phyloP scores from a whole-genome alignment of 2,113 vertebrate species.

The Mobula hypostoma region DNA sequence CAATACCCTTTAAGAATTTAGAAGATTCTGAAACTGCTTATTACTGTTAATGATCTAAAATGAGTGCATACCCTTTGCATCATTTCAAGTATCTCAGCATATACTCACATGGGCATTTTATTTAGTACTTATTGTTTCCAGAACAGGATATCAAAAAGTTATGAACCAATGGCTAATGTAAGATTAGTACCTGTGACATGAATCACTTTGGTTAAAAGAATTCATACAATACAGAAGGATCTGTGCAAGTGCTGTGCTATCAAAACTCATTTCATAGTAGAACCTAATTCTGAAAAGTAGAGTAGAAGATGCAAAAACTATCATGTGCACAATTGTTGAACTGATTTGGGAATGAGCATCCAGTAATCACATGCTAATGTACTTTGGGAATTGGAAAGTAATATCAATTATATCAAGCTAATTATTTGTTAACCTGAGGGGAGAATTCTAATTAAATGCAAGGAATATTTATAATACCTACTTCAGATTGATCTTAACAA shows the following conservation, averaged over 20 bases:
- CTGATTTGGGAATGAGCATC: too few relatives aligned
- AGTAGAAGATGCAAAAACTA: too few relatives aligned
- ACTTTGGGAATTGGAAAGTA: background rate
- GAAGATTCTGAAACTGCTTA: background rate
- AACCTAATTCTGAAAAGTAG: too few relatives aligned
- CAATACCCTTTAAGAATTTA: background rate
- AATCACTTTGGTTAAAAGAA: background rate
- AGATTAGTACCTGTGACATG: background rate
- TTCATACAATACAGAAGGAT: too few relatives aligned
- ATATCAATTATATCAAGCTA: background rate
- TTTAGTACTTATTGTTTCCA: background rate
- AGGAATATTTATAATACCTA: background rate
- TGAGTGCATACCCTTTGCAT: background rate
- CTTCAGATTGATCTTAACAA: background rate
- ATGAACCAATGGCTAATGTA: background rate
- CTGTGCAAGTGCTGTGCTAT: too few relatives aligned
- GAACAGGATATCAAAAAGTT: background rate
- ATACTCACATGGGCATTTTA: background rate
- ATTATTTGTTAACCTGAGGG: background rate
- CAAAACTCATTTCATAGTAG: too few relatives aligned
- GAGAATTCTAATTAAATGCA: background rate
- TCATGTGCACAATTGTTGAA: too few relatives aligned
- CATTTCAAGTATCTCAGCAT: background rate
- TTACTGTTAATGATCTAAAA: background rate
- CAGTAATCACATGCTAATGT: background rate